phyloP scores from a whole-genome alignment of 92 coral and sea anemone genomes.

The Anthopleura xanthogrammica region DNA sequence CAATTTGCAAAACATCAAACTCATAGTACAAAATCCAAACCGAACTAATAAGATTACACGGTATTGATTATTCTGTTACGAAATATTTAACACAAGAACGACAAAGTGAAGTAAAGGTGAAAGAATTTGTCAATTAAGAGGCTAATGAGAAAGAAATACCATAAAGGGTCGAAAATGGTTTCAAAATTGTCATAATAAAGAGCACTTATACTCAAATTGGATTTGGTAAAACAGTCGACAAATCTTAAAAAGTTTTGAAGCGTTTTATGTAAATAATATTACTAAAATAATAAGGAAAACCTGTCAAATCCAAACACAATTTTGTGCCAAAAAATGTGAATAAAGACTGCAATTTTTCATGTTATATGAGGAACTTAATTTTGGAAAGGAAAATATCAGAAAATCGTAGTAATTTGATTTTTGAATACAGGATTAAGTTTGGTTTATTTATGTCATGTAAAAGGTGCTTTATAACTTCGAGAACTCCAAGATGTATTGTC shows the following conservation, averaged over 20 bases:
- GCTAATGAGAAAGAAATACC: not conserved
- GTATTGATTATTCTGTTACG: not conserved
- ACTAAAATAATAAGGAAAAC: not conserved
- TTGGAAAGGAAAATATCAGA: no score
- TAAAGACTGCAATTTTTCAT: no score
- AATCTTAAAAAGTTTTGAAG: not conserved
- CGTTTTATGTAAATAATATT: not conserved
- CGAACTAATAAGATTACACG: not conserved
- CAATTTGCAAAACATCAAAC: not conserved
- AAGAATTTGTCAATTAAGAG: conserved; percentile 1
- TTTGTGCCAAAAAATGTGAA: no score
- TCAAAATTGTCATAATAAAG: not conserved
- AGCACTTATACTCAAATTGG: not conserved
- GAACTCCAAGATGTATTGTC: not conserved
- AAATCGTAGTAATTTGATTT: no score
- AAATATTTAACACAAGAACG: not conserved
- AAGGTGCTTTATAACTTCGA: not conserved
- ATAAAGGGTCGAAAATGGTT: not conserved
- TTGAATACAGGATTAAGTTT: not conserved
- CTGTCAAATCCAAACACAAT: no score
- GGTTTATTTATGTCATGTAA: not conserved
- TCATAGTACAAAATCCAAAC: not conserved
- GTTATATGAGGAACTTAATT: no score
- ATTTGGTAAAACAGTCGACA: not conserved
- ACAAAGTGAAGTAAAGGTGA: not conserved